Evolutionary conservation across 2,113 vertebrate species (phyloP).

Genomic region (Melanocharis versteri): DNA sequence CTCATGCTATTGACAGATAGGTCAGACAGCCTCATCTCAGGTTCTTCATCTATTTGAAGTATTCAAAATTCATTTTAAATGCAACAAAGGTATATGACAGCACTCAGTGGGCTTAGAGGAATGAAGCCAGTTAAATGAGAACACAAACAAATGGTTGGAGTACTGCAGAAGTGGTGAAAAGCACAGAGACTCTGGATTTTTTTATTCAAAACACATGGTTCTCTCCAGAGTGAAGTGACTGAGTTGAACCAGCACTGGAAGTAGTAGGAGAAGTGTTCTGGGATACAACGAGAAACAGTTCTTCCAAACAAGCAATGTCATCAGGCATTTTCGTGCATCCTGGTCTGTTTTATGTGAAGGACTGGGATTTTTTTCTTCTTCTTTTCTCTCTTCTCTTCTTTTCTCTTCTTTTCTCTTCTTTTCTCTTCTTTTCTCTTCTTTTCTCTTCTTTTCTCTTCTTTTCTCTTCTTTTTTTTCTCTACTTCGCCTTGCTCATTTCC

Average conservation of each 20-base stretch:
- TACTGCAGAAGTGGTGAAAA: constrained; percentile 3
- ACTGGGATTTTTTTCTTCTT: not conserved
- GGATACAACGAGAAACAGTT: not conserved
- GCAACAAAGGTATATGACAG: not conserved
- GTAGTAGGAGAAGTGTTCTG: not conserved
- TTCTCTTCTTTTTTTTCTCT: not conserved
- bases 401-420: not conserved
- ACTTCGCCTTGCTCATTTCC: rapidly evolving
- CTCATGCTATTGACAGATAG: not conserved
- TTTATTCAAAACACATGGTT: not conserved
- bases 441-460: not conserved
- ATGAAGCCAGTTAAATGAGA: not conserved
- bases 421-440: not conserved
- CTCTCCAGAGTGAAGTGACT: not conserved
- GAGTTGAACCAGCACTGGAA: not conserved
- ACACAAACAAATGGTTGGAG: not conserved
- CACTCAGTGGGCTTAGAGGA: not conserved
- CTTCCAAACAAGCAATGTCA: not conserved
- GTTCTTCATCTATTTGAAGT: not conserved
- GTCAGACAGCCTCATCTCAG: not conserved
- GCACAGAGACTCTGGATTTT: not conserved
- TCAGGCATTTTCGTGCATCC: not conserved
- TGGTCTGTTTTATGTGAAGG: not conserved
- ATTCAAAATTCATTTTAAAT: not conserved
- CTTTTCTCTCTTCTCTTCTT: too few species aligned